A percentile compares a stretch with the other conserved stretches of the same genome.
Evolutionary conservation across 2,888 invertebrate genomes (phyloP).

Genomic region (Hypsopygia costalis): DNA sequence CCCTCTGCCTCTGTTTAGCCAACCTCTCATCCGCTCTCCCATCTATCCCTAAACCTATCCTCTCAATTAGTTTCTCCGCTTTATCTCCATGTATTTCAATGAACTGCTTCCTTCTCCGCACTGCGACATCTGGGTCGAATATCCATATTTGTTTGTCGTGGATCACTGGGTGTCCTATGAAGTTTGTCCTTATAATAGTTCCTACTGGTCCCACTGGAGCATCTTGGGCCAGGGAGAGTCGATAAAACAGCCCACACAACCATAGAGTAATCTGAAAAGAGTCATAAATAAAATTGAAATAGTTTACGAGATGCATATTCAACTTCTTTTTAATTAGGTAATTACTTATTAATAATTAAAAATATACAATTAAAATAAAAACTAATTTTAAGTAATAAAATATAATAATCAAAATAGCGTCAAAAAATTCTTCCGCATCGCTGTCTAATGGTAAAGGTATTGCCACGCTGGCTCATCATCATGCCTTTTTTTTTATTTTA

Average conservation of each 20-base stretch:
- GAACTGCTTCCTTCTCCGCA: constrained; percentile 80
- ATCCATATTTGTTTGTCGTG: constrained; percentile 81
- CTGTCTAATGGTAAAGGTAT: too few species aligned
- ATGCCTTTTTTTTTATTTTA: too few species aligned
- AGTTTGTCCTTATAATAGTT: constrained; percentile 66
- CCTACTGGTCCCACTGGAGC: constrained; percentile 45
- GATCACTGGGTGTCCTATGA: constrained; percentile 82
- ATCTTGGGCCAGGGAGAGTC: constrained; percentile 21
- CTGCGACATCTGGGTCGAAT: constrained; percentile 84
- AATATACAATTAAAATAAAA: too few species aligned
- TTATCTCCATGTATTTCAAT: constrained; percentile 82
- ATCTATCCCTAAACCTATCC: constrained; percentile 83
- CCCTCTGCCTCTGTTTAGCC: constrained; percentile 70
- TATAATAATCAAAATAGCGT: too few species aligned
- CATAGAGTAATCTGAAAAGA: constrained; percentile 48
- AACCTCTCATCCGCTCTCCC: constrained; percentile 80
- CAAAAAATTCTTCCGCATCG: too few species aligned
- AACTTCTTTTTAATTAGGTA: too few species aligned
- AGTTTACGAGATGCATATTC: too few species aligned
- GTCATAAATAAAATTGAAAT: too few species aligned
- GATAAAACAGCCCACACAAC: constrained; percentile 32
- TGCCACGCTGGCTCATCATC: too few species aligned
- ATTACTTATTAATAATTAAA: too few species aligned
- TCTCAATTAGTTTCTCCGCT: constrained; percentile 83
- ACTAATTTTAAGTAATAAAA: too few species aligned